phyloP scores from a whole-genome alignment of 2,113 vertebrate genomes.

The Oostethus manadensis region DNA sequence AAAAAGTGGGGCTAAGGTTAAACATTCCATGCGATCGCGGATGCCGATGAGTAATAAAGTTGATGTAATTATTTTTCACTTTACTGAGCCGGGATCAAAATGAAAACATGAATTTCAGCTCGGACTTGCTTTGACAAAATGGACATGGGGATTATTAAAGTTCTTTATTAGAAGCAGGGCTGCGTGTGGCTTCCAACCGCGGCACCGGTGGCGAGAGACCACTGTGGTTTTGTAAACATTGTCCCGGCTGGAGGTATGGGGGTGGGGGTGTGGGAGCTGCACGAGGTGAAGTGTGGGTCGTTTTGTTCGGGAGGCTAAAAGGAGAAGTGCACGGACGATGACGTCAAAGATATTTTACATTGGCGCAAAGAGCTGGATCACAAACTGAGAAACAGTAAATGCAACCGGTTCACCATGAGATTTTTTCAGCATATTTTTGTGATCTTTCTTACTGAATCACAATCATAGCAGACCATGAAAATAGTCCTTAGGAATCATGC shows the following conservation, averaged over 20 bases:
- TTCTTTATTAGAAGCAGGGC: constrained; percentile 11
- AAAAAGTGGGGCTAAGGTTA: constrained; percentile 77
- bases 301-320: constrained; percentile 55
- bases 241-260: constrained; percentile 28
- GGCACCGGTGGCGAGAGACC: constrained; percentile 8
- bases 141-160: constrained; percentile 1
- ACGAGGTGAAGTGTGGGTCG: constrained; percentile 52
- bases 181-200: neutral
- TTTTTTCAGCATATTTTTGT: neutral
- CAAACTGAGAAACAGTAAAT: constrained; percentile 65
- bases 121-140: neutral
- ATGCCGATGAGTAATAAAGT: constrained; percentile 73
- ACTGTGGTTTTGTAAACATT: constrained; percentile 52
- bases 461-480: neutral
- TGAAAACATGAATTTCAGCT: constrained; percentile 6
- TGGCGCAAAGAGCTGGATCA: constrained; percentile 63
- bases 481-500: no score
- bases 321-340: constrained; percentile 42
- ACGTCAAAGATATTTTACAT: constrained; percentile 63
- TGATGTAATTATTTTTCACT: constrained; percentile 69
- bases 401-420: constrained; percentile 21
- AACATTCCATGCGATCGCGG: constrained; percentile 70
- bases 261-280: constrained; percentile 49
- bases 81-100: constrained; percentile 5
- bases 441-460: neutral